Percentiles rank a stretch among this genome's conserved stretches.
Conservation (phyloP, 2,888 invertebrate species). For the Diarsia rubi region DNA sequence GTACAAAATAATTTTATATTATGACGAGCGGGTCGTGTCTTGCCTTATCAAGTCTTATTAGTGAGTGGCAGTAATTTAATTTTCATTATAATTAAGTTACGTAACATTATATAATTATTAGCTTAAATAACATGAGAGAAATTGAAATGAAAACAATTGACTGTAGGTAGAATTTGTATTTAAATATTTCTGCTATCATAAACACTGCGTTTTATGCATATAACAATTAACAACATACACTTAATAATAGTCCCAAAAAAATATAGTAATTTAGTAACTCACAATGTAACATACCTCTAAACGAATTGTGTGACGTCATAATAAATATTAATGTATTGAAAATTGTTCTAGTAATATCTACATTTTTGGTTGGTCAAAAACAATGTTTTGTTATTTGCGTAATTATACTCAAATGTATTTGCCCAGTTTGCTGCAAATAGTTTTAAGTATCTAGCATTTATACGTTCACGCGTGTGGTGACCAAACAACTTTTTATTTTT, state of each 20-base stretch:
- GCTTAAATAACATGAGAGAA: slow-evolving; percentile 43
- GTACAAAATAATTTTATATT: slow-evolving; percentile 58
- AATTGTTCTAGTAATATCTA: slow-evolving; percentile 59
- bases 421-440: slow-evolving; percentile 78
- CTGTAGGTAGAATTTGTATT: slow-evolving; percentile 51
- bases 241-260: slow-evolving; percentile 38
- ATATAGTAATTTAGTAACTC: slow-evolving; percentile 42
- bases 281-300: slow-evolving; percentile 53
- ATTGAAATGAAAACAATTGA: slow-evolving; percentile 48
- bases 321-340: slow-evolving; percentile 55
- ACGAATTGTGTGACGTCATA: slow-evolving; percentile 57
- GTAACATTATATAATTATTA: slow-evolving; percentile 32
- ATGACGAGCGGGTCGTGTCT: slow-evolving; percentile 60
- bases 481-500: slow-evolving; percentile 84
- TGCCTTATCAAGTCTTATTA: slow-evolving; percentile 60
- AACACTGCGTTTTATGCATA: slow-evolving; percentile 46
- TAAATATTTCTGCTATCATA: slow-evolving; percentile 45
- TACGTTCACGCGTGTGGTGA: slow-evolving; percentile 84
- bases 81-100: slow-evolving; percentile 39
- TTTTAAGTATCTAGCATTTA: slow-evolving; percentile 83
- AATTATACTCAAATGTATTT: slow-evolving; percentile 68
- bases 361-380: slow-evolving; percentile 57
- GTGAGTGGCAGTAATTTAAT: slow-evolving; percentile 44
- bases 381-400: slow-evolving; percentile 64
- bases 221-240: slow-evolving; percentile 27